These are phyloP conservation scores for Aphis craccivora DNA, from an alignment of 1,140 invertebrate genomes.

Conservation along the genomic window DNA sequence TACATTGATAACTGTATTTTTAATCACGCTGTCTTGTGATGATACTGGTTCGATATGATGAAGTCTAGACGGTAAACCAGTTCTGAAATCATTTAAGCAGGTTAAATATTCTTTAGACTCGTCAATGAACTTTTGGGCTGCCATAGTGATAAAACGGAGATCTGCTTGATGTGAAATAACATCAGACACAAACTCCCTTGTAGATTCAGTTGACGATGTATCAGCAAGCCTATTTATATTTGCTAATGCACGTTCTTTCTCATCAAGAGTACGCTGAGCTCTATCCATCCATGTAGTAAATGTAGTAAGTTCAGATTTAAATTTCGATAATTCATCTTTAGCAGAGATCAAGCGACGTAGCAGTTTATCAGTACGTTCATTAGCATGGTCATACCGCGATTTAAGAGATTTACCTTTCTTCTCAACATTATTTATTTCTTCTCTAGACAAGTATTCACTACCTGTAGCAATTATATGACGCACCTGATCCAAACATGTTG, in stretches of 20 bases:
- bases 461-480: constrained; percentile 89
- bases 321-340: constrained; percentile 87
- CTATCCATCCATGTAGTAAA: constrained; percentile 87
- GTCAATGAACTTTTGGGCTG: constrained; percentile 92
- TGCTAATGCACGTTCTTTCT: constrained; percentile 84
- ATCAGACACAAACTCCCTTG: constrained; percentile 89
- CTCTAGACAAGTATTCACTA: constrained; percentile 86
- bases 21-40: constrained; percentile 74
- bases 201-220: constrained; percentile 75
- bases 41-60: constrained; percentile 76
- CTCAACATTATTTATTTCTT: constrained; percentile 86
- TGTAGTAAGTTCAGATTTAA: constrained; percentile 79
- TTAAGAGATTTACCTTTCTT: constrained; percentile 84
- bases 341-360: constrained; percentile 79
- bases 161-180: constrained; percentile 95
- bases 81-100: constrained; percentile 84
- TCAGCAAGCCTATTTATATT: constrained; percentile 75
- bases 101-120: constrained; percentile 89
- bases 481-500: constrained; percentile 88
- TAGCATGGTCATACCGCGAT: constrained; percentile 81
- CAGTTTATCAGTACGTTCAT: constrained; percentile 80
- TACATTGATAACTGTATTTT: constrained; percentile 75
- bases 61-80: constrained; percentile 78
- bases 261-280: constrained; percentile 79
- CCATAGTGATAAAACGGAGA: constrained; percentile 91